phyloP scores from a whole-genome alignment of 2,113 vertebrate species.

The Acrocephalus arundinaceus region DNA sequence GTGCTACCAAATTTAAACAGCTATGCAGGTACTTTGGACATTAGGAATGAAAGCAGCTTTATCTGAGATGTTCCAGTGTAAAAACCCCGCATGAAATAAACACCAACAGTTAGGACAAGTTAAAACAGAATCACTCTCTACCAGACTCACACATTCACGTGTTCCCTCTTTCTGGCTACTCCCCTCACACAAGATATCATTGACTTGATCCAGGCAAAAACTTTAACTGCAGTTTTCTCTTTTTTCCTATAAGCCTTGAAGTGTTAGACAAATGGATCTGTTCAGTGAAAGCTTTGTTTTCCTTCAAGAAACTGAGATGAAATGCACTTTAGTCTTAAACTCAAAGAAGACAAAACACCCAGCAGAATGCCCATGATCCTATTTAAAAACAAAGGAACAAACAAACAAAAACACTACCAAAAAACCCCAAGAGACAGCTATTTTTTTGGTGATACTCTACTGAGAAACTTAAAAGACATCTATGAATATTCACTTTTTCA shows the following conservation, averaged over 20 bases:
- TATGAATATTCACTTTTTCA: background rate
- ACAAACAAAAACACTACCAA: background rate
- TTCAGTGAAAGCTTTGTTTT: background rate
- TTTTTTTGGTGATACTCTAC: background rate
- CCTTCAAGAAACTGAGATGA: background rate
- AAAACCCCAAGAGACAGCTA: accelerated
- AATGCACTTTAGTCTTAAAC: background rate
- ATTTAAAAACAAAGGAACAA: background rate
- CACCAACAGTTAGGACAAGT: background rate
- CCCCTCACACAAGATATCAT: background rate
- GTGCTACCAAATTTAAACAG: background rate
- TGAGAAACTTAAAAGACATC: background rate
- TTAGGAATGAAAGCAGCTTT: background rate
- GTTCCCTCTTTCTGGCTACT: background rate
- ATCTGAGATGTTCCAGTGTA: background rate
- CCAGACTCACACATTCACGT: background rate
- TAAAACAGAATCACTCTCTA: background rate
- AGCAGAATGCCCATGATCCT: background rate
- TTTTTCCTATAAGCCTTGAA: background rate
- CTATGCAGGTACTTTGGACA: background rate
- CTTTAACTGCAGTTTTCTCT: background rate
- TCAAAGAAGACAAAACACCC: background rate
- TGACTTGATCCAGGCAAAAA: background rate
- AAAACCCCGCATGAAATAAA: background rate
- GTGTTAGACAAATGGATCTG: background rate